A percentile compares a stretch with the other conserved stretches of the same genome.
Evolutionary conservation across 2,888 invertebrate genomes (phyloP).

Genomic region (Napeogenes inachia): DNA sequence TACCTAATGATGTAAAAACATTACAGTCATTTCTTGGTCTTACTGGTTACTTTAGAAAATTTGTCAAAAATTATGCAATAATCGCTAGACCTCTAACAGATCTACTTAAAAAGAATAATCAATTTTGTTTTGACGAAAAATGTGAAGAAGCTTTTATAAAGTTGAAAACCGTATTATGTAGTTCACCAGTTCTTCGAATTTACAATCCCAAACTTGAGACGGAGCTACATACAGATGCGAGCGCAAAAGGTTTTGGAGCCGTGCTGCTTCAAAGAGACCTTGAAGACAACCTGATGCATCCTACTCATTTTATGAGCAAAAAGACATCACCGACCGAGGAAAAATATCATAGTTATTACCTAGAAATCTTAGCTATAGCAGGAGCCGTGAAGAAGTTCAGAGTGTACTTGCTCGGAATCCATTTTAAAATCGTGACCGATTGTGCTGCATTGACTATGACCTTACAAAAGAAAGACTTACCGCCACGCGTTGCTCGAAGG

Average conservation of each 20-base stretch:
- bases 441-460: slow-evolving; percentile 33
- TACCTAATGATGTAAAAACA: slow-evolving; percentile 28
- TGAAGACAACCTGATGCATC: slow-evolving; percentile 24
- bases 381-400: slow-evolving; percentile 31
- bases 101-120: slow-evolving; percentile 19
- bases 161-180: slow-evolving; percentile 19
- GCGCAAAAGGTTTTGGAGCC: slow-evolving; percentile 19
- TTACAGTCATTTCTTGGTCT: slow-evolving; percentile 33
- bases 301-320: slow-evolving; percentile 30
- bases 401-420: slow-evolving; percentile 30
- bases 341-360: slow-evolving; percentile 30
- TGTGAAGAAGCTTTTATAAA: slow-evolving; percentile 15
- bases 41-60: slow-evolving; percentile 34
- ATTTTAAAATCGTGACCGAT: slow-evolving; percentile 35
- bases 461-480: slow-evolving; percentile 34
- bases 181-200: slow-evolving; percentile 25
- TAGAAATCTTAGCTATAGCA: slow-evolving; percentile 31
- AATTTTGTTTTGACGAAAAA: slow-evolving; percentile 17
- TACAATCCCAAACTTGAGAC: slow-evolving; percentile 22
- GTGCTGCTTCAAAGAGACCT: slow-evolving; percentile 29
- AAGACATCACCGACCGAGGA: slow-evolving; percentile 26
- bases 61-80: slow-evolving; percentile 31
- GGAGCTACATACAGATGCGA: slow-evolving; percentile 33
- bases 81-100: slow-evolving; percentile 34
- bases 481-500: slow-evolving; percentile 35